Percentiles rank a stretch among this genome's conserved stretches.
phyloP scores from a whole-genome alignment of 2,113 vertebrate species.

The Tapirus terrestris region DNA sequence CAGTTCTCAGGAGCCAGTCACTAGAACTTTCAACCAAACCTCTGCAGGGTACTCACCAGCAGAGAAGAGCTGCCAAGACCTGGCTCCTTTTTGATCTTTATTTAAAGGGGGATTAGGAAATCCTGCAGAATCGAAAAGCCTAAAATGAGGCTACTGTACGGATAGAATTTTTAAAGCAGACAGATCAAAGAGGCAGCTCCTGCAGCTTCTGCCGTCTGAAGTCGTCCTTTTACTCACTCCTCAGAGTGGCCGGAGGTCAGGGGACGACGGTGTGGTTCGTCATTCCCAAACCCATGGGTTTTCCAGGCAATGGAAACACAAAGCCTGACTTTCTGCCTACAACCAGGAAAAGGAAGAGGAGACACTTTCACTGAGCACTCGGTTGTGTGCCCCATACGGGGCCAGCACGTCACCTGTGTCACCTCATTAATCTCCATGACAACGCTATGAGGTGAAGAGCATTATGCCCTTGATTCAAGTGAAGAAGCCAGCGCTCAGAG shows the following conservation, averaged over 20 bases:
- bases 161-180: constrained; percentile 28
- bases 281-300: accelerated
- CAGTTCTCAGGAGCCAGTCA: neutral
- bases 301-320: neutral
- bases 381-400: accelerated
- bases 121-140: constrained; percentile 56
- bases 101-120: constrained; percentile 80
- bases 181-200: constrained; percentile 52
- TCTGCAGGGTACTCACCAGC: neutral
- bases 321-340: neutral
- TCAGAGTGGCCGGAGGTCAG: neutral
- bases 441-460: neutral
- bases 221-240: neutral
- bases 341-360: neutral
- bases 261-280: accelerated
- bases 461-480: neutral
- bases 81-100: constrained; percentile 79
- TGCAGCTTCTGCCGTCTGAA: neutral
- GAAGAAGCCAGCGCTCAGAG: neutral
- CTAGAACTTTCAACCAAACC: constrained; percentile 53
- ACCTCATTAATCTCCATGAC: neutral
- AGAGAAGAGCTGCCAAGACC: constrained; percentile 59
- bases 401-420: accelerated
- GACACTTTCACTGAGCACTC: accelerated
- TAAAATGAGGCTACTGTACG: constrained; percentile 32